Evolutionary conservation across 2,113 vertebrate genomes (phyloP).

Genomic region (Mustelus asterias): DNA sequence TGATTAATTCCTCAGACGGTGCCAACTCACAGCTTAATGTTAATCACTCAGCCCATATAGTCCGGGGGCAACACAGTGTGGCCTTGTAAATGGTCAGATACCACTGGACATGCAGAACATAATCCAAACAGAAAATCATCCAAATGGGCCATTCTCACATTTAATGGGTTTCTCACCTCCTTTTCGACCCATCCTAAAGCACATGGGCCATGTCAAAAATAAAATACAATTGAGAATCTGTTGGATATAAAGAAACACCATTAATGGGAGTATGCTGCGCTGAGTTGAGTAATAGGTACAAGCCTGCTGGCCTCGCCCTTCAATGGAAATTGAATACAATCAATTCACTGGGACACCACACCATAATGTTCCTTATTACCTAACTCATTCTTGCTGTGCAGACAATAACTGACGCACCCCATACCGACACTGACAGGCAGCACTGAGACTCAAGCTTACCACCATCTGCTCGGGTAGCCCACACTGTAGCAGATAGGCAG

Average conservation of each 20-base stretch:
- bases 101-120: not conserved
- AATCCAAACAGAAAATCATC: not conserved
- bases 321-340: not conserved
- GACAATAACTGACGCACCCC: slow-evolving; percentile 2
- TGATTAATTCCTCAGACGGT: not conserved
- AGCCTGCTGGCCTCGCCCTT: not conserved
- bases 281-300: not conserved
- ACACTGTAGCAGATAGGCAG: slow-evolving; percentile 16
- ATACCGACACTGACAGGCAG: slow-evolving; percentile 4
- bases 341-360: not conserved
- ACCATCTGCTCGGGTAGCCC: slow-evolving; percentile 12
- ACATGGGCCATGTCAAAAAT: not conserved
- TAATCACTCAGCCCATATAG: not conserved
- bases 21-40: not conserved
- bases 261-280: not conserved
- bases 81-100: not conserved
- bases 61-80: not conserved
- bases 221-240: not conserved
- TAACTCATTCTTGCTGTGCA: not conserved
- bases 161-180: not conserved
- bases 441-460: not conserved
- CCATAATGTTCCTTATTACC: not conserved
- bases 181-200: not conserved
- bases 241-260: not conserved
- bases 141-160: not conserved